Conservation (phyloP, 2,888 invertebrate genomes). For the Lamproptera curius region DNA sequence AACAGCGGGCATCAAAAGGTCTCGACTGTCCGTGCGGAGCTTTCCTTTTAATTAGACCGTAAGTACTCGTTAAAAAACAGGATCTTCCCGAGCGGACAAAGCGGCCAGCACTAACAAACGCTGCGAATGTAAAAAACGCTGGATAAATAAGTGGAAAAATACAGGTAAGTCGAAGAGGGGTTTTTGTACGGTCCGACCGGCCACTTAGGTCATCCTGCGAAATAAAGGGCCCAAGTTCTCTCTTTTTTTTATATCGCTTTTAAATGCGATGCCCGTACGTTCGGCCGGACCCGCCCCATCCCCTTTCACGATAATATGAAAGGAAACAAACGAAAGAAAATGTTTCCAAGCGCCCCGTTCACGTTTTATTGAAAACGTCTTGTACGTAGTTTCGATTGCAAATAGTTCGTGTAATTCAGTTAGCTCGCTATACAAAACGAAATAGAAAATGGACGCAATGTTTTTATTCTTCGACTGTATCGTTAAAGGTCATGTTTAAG, state of each 20-base stretch:
- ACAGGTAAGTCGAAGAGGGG: constrained; percentile 76
- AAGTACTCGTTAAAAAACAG: constrained; percentile 78
- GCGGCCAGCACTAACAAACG: constrained; percentile 68
- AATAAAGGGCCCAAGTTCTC: constrained; percentile 74
- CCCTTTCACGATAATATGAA: constrained; percentile 68
- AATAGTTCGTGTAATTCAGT: constrained; percentile 73
- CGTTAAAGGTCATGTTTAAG: too few species aligned
- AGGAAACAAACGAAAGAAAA: constrained; percentile 77
- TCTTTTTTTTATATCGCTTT: constrained; percentile 76
- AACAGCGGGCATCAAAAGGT: constrained; percentile 75
- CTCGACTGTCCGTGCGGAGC: constrained; percentile 69
- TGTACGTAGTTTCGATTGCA: constrained; percentile 71
- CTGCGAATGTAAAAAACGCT: constrained; percentile 73
- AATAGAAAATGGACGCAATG: constrained; percentile 37
- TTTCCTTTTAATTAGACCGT: constrained; percentile 77
- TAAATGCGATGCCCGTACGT: constrained; percentile 73
- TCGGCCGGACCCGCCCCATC: constrained; percentile 60
- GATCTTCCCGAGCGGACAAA: constrained; percentile 75
- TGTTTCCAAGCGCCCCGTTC: constrained; percentile 66
- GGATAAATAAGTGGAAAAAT: constrained; percentile 78
- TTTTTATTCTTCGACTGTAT: constrained; percentile 8
- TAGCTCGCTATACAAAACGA: constrained; percentile 50
- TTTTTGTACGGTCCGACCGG: constrained; percentile 73
- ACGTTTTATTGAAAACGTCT: constrained; percentile 67
- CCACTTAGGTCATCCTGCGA: constrained; percentile 78